Evolutionary conservation across 2,888 invertebrate species (phyloP).

Genomic region (Morpho achilles): DNA sequence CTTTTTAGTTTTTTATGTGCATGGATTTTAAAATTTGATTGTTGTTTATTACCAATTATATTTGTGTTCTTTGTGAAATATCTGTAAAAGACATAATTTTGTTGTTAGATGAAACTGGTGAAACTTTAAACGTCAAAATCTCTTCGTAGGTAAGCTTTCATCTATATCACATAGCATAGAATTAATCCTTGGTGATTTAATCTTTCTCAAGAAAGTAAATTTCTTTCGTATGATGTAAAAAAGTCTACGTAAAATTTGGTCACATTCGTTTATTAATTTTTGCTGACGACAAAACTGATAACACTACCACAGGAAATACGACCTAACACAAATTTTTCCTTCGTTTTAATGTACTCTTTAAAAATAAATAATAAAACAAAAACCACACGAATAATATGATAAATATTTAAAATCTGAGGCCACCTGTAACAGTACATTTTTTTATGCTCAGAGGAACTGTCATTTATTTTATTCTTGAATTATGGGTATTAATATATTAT

Average conservation of each 20-base stretch:
- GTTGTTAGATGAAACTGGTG: constrained; percentile 30
- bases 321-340: background rate
- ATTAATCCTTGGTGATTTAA: constrained; percentile 23
- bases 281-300: too few species aligned
- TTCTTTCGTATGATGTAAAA: background rate
- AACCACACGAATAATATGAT: background rate
- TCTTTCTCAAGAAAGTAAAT: background rate
- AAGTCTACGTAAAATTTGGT: too few species aligned
- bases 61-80: constrained; percentile 13
- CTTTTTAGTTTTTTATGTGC: constrained; percentile 31
- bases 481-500: too few species aligned
- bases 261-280: too few species aligned
- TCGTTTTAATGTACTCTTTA: too few species aligned
- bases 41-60: constrained; percentile 14
- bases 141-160: constrained; percentile 19
- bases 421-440: too few species aligned
- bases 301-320: too few species aligned
- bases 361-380: background rate
- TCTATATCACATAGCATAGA: constrained; percentile 21
- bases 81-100: constrained; percentile 9
- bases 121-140: constrained; percentile 33
- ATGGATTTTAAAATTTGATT: constrained; percentile 14
- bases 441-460: too few species aligned
- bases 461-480: too few species aligned
- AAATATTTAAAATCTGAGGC: background rate